A percentile compares a stretch with the other conserved stretches of the same genome.
Evolutionary conservation across 2,888 invertebrate species (phyloP).

Genomic region (Cremastinae sp.): DNA sequence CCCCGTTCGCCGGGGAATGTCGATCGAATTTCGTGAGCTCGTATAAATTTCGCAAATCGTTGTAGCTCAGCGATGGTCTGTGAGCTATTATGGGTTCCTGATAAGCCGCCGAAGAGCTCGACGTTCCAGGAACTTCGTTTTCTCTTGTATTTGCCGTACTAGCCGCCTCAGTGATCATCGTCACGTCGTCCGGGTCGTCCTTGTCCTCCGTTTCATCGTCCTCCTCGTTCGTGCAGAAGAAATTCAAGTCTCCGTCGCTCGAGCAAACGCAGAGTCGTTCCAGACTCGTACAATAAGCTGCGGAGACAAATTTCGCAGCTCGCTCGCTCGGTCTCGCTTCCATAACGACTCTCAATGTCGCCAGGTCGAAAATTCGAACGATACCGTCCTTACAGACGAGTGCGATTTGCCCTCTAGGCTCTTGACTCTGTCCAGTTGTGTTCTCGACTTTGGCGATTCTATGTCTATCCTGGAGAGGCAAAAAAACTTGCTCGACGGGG

Average conservation of each 20-base stretch:
- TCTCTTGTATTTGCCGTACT: slow-evolving; percentile 62
- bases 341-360: slow-evolving; percentile 86
- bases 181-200: slow-evolving; percentile 85
- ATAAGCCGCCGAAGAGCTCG: slow-evolving; percentile 71
- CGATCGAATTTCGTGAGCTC: slow-evolving; percentile 89
- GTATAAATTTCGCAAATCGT: slow-evolving; percentile 86
- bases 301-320: slow-evolving; percentile 88
- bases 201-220: slow-evolving; percentile 87
- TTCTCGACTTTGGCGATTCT: slow-evolving; percentile 50
- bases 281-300: slow-evolving; percentile 92
- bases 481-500: slow-evolving; percentile 86
- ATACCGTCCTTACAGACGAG: slow-evolving; percentile 89
- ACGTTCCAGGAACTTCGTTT: slow-evolving; percentile 75
- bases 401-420: slow-evolving; percentile 83
- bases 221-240: slow-evolving; percentile 89
- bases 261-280: slow-evolving; percentile 93
- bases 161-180: slow-evolving; percentile 72
- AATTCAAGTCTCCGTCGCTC: slow-evolving; percentile 89
- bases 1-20: slow-evolving; percentile 87
- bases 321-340: slow-evolving; percentile 84
- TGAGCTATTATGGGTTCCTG: slow-evolving; percentile 81
- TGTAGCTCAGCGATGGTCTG: slow-evolving; percentile 82
- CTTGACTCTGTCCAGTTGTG: slow-evolving; percentile 50
- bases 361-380: slow-evolving; percentile 87
- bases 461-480: slow-evolving; percentile 82